Evolutionary conservation across 2,888 invertebrate genomes (phyloP), one percentile per base, ranked within the genome.

Genomic region (Macroteleia sp.): DNA sequence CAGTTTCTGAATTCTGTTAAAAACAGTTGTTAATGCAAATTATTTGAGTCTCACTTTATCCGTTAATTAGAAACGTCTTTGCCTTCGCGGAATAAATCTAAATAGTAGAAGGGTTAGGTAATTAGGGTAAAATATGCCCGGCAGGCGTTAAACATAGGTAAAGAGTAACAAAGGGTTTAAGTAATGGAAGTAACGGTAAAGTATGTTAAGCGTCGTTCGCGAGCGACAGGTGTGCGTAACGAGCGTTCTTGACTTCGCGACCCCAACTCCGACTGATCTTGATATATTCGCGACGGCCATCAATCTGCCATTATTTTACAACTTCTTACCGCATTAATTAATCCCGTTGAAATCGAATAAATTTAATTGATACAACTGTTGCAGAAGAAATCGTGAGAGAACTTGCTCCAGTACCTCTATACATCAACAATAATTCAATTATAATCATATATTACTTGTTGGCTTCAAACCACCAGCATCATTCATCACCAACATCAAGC

Each of bases 121-220:
- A 76, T 76, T 69, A 76, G 44, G 28, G 42, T 64, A 62, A 69
- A 64, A 70, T 61, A 67, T 54, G 46, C 48, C 22, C 36, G 30
- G 28, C 48, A 42, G 61, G 61, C 17, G 61, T 48, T 46, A 30
- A 16, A 56, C 44, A 64, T 64, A 64, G 64, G 76, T 56, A 77
- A 77, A 77, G 76, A 64, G 59, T 76, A 64, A 64, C 70, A 64
- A 69, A 62, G 52, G 69, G 19, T 67, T 50, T 46, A 32, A 62
- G 77, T 79, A 59, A 80, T 79, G 80, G 81, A 82, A 83, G 79
- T 77, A 59, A 77, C 61, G 77, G 54, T 77, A 80, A 84, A 84
- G 82, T 84, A 78, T 85, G 84, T 84, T 84, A 82, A 84, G 83
- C 79, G 75, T 74, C 56, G 79, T 82, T 79, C 76, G 42, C 69